Evolutionary conservation across 2,888 invertebrate genomes (phyloP).

Genomic region (Drosophila setosimentum): DNA sequence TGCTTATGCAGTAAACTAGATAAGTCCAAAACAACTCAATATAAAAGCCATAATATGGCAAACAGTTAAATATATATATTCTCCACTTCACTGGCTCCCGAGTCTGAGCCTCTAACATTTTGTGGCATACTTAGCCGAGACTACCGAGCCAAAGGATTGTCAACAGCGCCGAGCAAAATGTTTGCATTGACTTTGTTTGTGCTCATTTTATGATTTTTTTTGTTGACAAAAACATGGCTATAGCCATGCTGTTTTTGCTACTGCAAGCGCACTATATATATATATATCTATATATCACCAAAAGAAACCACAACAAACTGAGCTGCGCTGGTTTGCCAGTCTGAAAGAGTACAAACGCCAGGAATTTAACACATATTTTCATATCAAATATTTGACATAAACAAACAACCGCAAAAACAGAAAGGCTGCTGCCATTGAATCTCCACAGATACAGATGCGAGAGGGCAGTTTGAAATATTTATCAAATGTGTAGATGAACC

Average conservation of each 20-base stretch:
- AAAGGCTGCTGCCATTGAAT: slow-evolving; percentile 32
- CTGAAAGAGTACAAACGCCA: slow-evolving; percentile 28
- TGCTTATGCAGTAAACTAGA: slow-evolving; percentile 72
- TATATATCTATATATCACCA: slow-evolving; percentile 10
- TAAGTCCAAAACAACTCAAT: slow-evolving; percentile 82
- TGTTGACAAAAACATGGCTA: slow-evolving; percentile 65
- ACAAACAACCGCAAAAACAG: slow-evolving; percentile 57
- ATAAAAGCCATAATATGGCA: slow-evolving; percentile 81
- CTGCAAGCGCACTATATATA: slow-evolving; percentile 43
- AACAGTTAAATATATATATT: slow-evolving; percentile 68
- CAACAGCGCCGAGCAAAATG: slow-evolving; percentile 63
- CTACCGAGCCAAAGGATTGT: slow-evolving; percentile 61
- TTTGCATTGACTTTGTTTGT: slow-evolving; percentile 51
- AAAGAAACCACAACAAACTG: slow-evolving; percentile 50
- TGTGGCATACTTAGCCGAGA: slow-evolving; percentile 45
- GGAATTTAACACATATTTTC: slow-evolving; percentile 75
- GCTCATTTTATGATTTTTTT: slow-evolving; percentile 36
- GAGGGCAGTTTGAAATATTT: slow-evolving; percentile 35
- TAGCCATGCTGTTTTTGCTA: slow-evolving; percentile 23
- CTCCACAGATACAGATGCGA: slow-evolving; percentile 6
- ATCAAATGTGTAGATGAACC: no score
- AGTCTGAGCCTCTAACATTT: slow-evolving; percentile 33
- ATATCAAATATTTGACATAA: slow-evolving; percentile 73
- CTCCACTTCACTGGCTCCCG: slow-evolving; percentile 6
- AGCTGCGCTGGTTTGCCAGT: slow-evolving; percentile 11